Percentiles rank a stretch among this genome's conserved stretches.
Conservation (phyloP, 2,888 invertebrate genomes). For the Polylopha cassiicola region DNA sequence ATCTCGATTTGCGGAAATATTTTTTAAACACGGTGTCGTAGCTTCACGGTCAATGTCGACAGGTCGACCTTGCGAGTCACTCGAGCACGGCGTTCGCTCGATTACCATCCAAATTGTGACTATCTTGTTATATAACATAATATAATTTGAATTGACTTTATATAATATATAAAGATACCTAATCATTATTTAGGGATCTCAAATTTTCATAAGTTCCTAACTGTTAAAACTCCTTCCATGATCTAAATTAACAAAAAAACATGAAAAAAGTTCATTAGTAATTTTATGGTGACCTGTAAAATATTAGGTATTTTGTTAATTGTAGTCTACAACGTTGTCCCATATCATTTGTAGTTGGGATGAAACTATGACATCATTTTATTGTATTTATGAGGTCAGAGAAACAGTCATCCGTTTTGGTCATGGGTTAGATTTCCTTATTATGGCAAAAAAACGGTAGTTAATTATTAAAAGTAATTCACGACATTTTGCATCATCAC, state of each 20-base stretch:
- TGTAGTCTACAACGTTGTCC: too few relatives aligned
- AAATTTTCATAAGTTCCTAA: too few relatives aligned
- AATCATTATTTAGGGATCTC: too few relatives aligned
- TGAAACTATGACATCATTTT: conserved; percentile 22
- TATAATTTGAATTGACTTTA: conserved; percentile 51
- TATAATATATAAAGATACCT: too few relatives aligned
- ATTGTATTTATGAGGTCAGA: conserved; percentile 20
- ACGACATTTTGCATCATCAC: conserved; percentile 9
- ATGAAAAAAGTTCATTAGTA: too few relatives aligned
- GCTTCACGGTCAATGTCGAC: conserved; percentile 74
- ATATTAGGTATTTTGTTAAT: conserved; percentile 13
- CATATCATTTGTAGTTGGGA: too few relatives aligned
- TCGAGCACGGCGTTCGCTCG: conserved; percentile 54
- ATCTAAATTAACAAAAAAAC: too few relatives aligned
- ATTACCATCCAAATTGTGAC: conserved; percentile 52
- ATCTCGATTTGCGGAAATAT: conserved; percentile 69
- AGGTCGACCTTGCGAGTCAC: conserved; percentile 62
- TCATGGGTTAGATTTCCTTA: conserved; percentile 19
- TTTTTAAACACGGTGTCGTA: conserved; percentile 54
- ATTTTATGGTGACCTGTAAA: too few relatives aligned
- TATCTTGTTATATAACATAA: conserved; percentile 56
- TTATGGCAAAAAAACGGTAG: conserved; percentile 12
- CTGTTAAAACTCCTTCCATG: too few relatives aligned
- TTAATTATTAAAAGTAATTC: conserved; percentile 6
- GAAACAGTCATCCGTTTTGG: conserved; percentile 21